Evolutionary conservation across 2,797 vertebrate genomes (phyloP).

Genomic region (Pempheris klunzingeri): DNA sequence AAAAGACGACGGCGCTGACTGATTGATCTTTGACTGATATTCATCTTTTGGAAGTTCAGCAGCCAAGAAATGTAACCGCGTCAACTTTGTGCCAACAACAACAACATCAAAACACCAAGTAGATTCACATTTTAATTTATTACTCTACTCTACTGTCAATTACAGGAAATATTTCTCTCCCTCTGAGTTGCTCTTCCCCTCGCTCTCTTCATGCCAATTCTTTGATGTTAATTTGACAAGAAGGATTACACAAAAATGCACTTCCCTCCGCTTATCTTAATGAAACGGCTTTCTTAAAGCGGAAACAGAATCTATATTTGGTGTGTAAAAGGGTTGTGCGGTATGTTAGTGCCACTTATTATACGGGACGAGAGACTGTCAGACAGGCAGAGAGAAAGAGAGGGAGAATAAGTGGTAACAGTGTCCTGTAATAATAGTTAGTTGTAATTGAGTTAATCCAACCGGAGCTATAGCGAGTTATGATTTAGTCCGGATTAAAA

Average conservation of each 20-base stretch:
- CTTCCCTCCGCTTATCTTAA: slow-evolving; percentile 67
- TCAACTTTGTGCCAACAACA: slow-evolving; percentile 31
- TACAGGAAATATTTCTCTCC: slow-evolving; percentile 56
- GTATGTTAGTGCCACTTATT: slow-evolving; percentile 59
- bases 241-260: slow-evolving; percentile 72
- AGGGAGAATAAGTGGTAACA: slow-evolving; percentile 57
- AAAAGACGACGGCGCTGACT: neutral
- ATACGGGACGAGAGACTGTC: slow-evolving; percentile 43
- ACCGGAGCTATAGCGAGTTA: slow-evolving; percentile 70
- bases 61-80: neutral
- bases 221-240: slow-evolving; percentile 80
- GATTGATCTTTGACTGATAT: slow-evolving; percentile 25
- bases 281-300: slow-evolving; percentile 75
- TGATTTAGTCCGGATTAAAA: slow-evolving; percentile 89
- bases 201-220: slow-evolving; percentile 57
- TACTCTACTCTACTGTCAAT: slow-evolving; percentile 58
- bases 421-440: slow-evolving; percentile 70
- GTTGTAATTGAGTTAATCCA: slow-evolving; percentile 80
- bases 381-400: slow-evolving; percentile 27
- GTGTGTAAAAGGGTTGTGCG: slow-evolving; percentile 39
- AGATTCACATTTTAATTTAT: slow-evolving; percentile 48
- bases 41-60: slow-evolving; percentile 19
- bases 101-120: slow-evolving; percentile 30
- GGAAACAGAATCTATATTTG: slow-evolving; percentile 76
- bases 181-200: slow-evolving; percentile 53